phyloP scores from a whole-genome alignment of 2,113 vertebrate genomes.

The Engraulis encrasicolus region DNA sequence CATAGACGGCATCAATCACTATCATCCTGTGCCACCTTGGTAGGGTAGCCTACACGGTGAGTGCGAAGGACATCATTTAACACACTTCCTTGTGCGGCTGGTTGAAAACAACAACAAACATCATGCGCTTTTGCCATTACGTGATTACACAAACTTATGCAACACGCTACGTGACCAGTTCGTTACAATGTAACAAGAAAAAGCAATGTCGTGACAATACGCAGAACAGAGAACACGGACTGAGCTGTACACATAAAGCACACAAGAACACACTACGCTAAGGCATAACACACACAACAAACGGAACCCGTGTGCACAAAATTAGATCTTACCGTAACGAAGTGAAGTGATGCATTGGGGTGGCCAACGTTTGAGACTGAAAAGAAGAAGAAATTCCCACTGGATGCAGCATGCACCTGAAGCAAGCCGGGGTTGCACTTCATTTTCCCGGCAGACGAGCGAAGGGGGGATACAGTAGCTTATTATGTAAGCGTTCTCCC shows the following conservation, averaged over 20 bases:
- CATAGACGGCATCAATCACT: no score
- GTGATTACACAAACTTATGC: slow-evolving; percentile 32
- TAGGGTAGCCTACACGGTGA: no score
- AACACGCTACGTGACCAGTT: slow-evolving; percentile 19
- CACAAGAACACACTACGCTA: no score
- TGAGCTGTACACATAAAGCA: background rate
- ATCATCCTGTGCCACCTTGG: no score
- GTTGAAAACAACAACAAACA: background rate
- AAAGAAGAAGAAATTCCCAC: slow-evolving; percentile 14
- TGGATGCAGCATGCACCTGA: slow-evolving; percentile 35
- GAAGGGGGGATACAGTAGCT: slow-evolving; percentile 5
- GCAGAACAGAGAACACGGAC: no score
- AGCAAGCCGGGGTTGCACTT: slow-evolving; percentile 28
- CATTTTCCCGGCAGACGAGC: slow-evolving; percentile 45
- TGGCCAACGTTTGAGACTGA: slow-evolving; percentile 21
- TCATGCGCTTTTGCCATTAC: background rate
- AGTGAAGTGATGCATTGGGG: slow-evolving; percentile 43
- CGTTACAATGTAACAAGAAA: background rate
- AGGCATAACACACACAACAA: no score
- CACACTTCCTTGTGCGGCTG: background rate
- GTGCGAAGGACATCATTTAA: background rate
- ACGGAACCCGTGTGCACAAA: background rate
- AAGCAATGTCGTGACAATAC: background rate
- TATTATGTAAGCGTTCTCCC: slow-evolving; percentile 28
- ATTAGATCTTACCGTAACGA: slow-evolving; percentile 36